Base-by-base conservation (phyloP, 2,113 vertebrate species). In the Psilopsiagon aymara region DNA sequence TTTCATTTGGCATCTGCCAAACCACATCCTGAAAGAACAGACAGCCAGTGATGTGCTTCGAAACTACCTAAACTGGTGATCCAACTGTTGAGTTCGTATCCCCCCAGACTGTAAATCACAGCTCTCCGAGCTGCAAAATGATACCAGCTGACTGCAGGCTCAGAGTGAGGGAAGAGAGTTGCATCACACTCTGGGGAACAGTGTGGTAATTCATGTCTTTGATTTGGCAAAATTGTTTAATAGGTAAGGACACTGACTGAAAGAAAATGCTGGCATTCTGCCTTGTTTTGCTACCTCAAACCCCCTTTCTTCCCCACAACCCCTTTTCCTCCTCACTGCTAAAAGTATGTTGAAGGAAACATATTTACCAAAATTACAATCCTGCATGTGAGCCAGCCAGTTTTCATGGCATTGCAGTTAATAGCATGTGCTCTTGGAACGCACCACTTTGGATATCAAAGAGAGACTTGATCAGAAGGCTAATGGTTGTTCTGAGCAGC, bases 361-460 rank as follows among this genome's bases (percentile, higher is more conserved):
- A 95, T 81, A 92, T 96, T 95, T 94, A n/a, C 66, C 55, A 64
- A 80, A 93, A 81, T 86, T 47, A 67, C 46, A 71, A 17, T 84
- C 88, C 84, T 94, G 82, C 87, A 39, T 93, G 90, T 55, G 68
- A 91, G 60, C 70, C 70, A 51, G 79, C 28, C 92, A 96, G 66
- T 92, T 93, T 95, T 95, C 68, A 41, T 27, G 5, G 90, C 24
- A 53, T 18, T 69, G 46, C 81, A 87, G 78, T 84, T 73, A 53
- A 67, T 71, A 85, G 44, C 93, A 68, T 94, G 89, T 87, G 88
- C 82, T 89, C 82, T 88, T 90, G 95, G 93, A 96, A 91, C 16
- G 0, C 73, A 76, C 62, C 81, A n/a, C 88, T 79, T 73, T n/a
- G 94, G 80, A 28, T 93, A 83, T 93, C 91, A 97, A 96, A 96